Percentiles rank a stretch among this genome's conserved stretches.
These are phyloP conservation scores for Philereme transversata DNA, from an alignment of 2,888 invertebrate genomes.

Conservation along the genomic window DNA sequence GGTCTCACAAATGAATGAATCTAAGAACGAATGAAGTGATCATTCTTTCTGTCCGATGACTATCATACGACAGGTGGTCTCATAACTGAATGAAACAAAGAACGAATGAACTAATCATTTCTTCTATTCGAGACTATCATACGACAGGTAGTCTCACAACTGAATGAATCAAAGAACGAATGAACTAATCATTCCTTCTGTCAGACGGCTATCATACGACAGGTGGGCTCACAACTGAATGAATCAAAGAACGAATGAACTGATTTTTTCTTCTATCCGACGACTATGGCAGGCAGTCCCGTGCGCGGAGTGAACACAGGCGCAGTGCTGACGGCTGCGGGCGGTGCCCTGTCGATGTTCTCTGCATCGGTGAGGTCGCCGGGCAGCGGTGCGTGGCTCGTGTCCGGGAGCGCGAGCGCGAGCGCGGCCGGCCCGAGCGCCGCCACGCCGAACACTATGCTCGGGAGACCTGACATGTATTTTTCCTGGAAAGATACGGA, in stretches of 20 bases:
- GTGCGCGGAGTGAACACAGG: background rate
- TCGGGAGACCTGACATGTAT: slow-evolving; percentile 67
- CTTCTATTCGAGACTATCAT: background rate
- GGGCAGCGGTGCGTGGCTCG: slow-evolving; percentile 61
- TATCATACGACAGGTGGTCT: background rate
- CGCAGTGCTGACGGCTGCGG: background rate
- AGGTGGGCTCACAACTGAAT: background rate
- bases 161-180: too few species aligned
- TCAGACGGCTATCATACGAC: background rate
- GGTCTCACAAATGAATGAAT: too few species aligned
- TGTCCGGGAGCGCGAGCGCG: slow-evolving; percentile 68
- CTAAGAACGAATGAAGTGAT: too few species aligned
- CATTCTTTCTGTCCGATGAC: background rate
- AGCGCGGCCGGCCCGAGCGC: slow-evolving; percentile 66
- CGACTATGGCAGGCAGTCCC: background rate
- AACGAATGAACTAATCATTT: too few species aligned
- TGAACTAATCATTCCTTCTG: background rate
- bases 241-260: too few species aligned
- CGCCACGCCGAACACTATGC: slow-evolving; percentile 64
- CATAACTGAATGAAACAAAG: too few species aligned
- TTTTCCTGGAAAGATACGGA: slow-evolving; percentile 52
- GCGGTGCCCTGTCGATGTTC: slow-evolving; percentile 45
- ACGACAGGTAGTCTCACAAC: background rate
- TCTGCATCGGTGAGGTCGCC: slow-evolving; percentile 66
- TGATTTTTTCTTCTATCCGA: background rate